Base-by-base conservation (phyloP, 2,888 invertebrate genomes). In the Opisthograptis luteolata region DNA sequence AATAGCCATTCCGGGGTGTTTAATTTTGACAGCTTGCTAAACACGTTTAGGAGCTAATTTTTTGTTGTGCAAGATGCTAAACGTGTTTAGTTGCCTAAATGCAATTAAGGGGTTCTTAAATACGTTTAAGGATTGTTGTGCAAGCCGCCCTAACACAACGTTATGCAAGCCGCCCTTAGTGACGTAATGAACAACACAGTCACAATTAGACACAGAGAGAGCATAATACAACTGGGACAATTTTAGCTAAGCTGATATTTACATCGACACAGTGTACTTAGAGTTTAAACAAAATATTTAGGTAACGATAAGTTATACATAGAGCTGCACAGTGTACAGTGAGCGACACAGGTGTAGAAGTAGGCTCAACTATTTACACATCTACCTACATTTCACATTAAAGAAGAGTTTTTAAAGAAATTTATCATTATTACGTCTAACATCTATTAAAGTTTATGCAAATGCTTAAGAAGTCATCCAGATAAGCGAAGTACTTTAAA, bases 271-370 rank as follows among this genome's bases (percentile, higher is more conserved):
- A 35, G 25, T 30, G 41, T n/a, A n/a, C 10, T 19, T 10, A 40
- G 20, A 41, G 14, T 22, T 14, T 6, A 44, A 30, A 30, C 10
- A 17, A 40, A 47, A 41, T 30, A n/a, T n/a, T n/a, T n/a, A n/a
- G n/a, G n/a, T n/a, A n/a, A n/a, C n/a, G n/a, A n/a, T n/a, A n/a
- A 48, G 71, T 63, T 64, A 66, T 65, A 66, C 61, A 70, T 74
- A 79, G 58, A 66, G 70, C 79, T 84, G 76, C 84, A 86, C 83
- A 86, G 70, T 87, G 76, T 84, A 86, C 83, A 86, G 70, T 87
- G 87, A 87, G 87, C 87, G 84, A 84, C 84, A 81, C 87, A 86
- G 87, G 86, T 86, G 87, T 84, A 79, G 78, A 79, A 66, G 74
- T 80, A 81, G 79, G 82, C 78, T 73, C 70, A 66, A 73, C 19